Evolutionary conservation across 2,888 invertebrate genomes (phyloP), one percentile per base, ranked within the genome.

Genomic region (Automeris io): DNA sequence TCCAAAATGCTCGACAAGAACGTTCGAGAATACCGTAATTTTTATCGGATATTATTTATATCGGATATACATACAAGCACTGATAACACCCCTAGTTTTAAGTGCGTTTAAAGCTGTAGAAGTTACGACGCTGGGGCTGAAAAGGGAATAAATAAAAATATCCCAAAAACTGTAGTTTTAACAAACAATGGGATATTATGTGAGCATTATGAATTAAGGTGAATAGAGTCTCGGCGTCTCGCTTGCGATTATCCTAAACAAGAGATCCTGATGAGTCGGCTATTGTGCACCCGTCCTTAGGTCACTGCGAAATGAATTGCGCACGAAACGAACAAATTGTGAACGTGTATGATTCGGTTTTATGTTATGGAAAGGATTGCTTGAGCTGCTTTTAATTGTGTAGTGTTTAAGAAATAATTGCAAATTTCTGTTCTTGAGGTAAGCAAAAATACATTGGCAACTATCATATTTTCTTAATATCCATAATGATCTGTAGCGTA

Each of bases 181-280:
- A 6, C 31, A 22, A 16, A 22, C 32, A 31, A 18, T 37, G 31
- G 23, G 16, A 37, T 37, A 37, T 37, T 31, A 37, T 23, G 16
- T 8, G 18, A 37, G 16, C 31, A 32, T 52, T 40, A 62, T 70
- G 67, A 75, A 74, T 78, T 72, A 78, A 61, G 67, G 57, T 54
- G 44, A 43, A 69, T 71, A 67, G 65, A 66, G 62, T 60, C 54
- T 46, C 47, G 50, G 49, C 41, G 49, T 45, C 52, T 54, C 51
- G 54, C 40, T 59, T 54, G 51, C 61, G 55, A 62, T 72, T 70
- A 58, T 62, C 56, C 65, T 66, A 75, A 78, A 81, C 82, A 83
- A 82, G 82, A 73, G 78, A 40, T 58, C 41, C 66, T 83, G 82
- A 83, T 82, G 82, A 83, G 70, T 58, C 59, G 39, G n/a, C 49